phyloP scores from a whole-genome alignment of 2,888 invertebrate species.

The Hemithea aestivaria region DNA sequence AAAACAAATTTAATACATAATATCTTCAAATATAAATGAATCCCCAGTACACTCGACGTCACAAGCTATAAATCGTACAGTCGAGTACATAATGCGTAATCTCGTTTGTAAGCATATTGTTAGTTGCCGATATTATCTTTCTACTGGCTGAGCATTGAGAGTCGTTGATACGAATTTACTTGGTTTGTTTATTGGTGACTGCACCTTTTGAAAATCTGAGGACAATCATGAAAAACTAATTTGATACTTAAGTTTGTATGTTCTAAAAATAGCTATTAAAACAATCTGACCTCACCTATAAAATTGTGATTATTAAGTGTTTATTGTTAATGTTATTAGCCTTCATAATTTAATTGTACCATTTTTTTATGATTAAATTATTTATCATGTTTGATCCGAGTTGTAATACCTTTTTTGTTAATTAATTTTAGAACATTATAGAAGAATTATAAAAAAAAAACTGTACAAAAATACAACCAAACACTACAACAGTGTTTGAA shows the following conservation, averaged over 20 bases:
- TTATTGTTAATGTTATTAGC: too few relatives aligned
- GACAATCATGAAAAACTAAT: conserved; percentile 7
- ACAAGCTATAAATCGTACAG: conserved; percentile 49
- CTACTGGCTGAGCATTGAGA: conserved; percentile 56
- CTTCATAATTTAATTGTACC: too few relatives aligned
- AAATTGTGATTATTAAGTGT: too few relatives aligned
- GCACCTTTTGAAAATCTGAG: conserved; percentile 4
- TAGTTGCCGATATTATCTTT: conserved; percentile 66
- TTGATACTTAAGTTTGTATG: not conserved
- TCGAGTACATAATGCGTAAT: conserved; percentile 44
- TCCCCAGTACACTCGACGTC: conserved; percentile 42
- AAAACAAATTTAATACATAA: conserved; percentile 19
- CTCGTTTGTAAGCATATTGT: conserved; percentile 55
- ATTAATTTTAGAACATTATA: too few relatives aligned
- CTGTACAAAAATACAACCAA: too few relatives aligned
- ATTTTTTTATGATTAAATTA: too few relatives aligned
- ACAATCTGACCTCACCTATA: too few relatives aligned
- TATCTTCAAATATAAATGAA: conserved; percentile 25
- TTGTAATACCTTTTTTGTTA: too few relatives aligned
- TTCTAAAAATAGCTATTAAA: too few relatives aligned
- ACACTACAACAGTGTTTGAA: too few relatives aligned
- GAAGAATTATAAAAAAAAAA: too few relatives aligned
- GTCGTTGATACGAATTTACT: conserved; percentile 13
- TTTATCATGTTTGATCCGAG: too few relatives aligned
- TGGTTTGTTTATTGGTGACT: conserved; percentile 27